Base-by-base conservation (phyloP, 2,888 invertebrate species). In the Amphimallon solstitiale region DNA sequence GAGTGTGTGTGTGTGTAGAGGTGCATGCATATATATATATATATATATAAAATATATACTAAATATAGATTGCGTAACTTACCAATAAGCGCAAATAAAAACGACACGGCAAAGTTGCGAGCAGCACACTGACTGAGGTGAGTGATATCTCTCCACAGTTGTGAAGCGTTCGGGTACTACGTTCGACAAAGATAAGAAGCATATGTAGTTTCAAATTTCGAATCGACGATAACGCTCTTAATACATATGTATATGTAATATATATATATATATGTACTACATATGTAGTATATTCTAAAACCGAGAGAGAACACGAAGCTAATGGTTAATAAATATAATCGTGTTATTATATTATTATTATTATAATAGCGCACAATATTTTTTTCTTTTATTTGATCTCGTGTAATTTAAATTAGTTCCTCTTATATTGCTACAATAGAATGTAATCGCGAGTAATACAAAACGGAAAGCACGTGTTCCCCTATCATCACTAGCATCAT, bases 41-140 rank as follows among this genome's bases (percentile, higher is more conserved):
- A 29, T 29, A 29, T n/a, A n/a, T n/a, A n/a, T 56, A 40, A 46
- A 17, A 1, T 19, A 17, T 29, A 4, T 60, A 43, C n/a, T 21
- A 48, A 61, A 61, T 61, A 67, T 51, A 45, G 38, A 65, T 70
- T 70, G 67, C 64, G 67, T 69, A 70, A 70, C 70, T 69, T 66
- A 69, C 69, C 70, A 67, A 70, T 70, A 67, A 69, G 64, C 21
- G 43, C 60, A 54, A 65, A 65, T 65, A 49, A 40, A 52, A 59
- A 60, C 64, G 67, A 65, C 52, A 64, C 67, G 49, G 38, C 35
- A 49, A 65, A 65, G 51, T 45, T 54, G 65, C 65, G 59, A 65
- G 65, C 52, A 49, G 51, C 60, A 51, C 65, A 61, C 65, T 61
- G 61, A 65, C 65, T 65, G 65, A 65, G 65, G 60, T 65, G 52